Evolutionary conservation across 2,888 invertebrate genomes (phyloP).

Genomic region (Nemotelus nigrinus): DNA sequence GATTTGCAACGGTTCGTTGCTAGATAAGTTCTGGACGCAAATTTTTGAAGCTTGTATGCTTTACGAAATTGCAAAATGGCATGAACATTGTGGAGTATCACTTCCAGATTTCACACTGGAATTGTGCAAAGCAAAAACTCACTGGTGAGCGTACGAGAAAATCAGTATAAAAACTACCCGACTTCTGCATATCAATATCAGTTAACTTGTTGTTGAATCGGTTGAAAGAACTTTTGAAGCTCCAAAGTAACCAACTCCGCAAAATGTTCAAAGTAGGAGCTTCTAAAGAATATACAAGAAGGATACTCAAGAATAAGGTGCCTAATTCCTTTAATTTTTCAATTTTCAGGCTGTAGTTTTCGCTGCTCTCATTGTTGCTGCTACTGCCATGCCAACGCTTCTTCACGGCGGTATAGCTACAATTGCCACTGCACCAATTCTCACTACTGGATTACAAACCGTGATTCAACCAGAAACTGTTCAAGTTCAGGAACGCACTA

Average conservation of each 20-base stretch:
- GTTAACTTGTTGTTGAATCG: slow-evolving; percentile 36
- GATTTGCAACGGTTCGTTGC: no score
- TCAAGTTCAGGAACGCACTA: slow-evolving; percentile 59
- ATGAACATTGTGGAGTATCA: not conserved
- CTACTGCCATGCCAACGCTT: slow-evolving; percentile 45
- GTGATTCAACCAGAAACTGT: slow-evolving; percentile 59
- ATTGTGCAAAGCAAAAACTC: not conserved
- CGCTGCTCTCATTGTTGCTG: slow-evolving; percentile 47
- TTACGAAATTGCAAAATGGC: no score
- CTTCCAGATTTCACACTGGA: not conserved
- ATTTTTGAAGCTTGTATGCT: no score
- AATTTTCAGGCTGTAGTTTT: slow-evolving; percentile 49
- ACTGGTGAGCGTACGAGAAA: slow-evolving; percentile 17
- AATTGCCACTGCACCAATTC: slow-evolving; percentile 56
- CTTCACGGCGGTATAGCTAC: slow-evolving; percentile 44
- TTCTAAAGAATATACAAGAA: slow-evolving; percentile 34
- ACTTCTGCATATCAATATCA: slow-evolving; percentile 25
- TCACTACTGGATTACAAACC: slow-evolving; percentile 59
- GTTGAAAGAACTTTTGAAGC: slow-evolving; percentile 21
- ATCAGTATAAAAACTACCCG: slow-evolving; percentile 40
- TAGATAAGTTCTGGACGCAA: no score
- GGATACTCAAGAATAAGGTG: slow-evolving; percentile 50
- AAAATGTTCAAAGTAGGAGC: slow-evolving; percentile 51
- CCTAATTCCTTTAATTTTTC: not conserved
- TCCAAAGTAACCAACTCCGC: slow-evolving; percentile 15